phyloP scores from a whole-genome alignment of 1,140 invertebrate genomes.

The Harlomillsia oculata region DNA sequence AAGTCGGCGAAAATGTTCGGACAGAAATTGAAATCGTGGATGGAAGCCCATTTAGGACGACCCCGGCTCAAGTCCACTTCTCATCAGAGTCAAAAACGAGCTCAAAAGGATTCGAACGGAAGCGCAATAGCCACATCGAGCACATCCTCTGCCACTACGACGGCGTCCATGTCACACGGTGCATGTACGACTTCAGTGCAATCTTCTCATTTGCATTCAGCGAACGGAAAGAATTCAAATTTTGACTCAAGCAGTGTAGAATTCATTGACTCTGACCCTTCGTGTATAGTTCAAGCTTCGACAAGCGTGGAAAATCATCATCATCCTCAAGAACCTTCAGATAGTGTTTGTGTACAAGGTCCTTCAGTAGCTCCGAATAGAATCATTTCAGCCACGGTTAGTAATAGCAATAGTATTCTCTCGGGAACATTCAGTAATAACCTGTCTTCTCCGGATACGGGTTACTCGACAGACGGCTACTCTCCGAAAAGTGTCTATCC shows the following conservation, averaged over 20 bases:
- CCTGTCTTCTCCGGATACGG: slow-evolving; percentile 35
- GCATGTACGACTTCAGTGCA: neutral
- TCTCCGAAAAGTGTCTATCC: slow-evolving; percentile 34
- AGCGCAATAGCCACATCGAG: neutral
- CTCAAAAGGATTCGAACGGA: slow-evolving; percentile 2
- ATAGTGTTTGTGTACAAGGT: neutral
- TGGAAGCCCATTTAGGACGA: slow-evolving; percentile 33
- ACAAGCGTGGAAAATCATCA: neutral
- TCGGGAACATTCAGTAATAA: slow-evolving; percentile 28
- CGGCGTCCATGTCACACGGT: neutral
- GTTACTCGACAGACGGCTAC: slow-evolving; percentile 34
- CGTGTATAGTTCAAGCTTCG: neutral
- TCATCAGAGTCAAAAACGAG: slow-evolving; percentile 1
- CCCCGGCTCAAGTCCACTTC: slow-evolving; percentile 25
- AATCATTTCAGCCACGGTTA: neutral
- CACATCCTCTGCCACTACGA: neutral
- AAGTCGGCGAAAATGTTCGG: slow-evolving; percentile 28
- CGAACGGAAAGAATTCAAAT: neutral
- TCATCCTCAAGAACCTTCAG: neutral
- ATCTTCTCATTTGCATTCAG: neutral
- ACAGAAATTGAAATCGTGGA: slow-evolving; percentile 32
- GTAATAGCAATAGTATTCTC: slow-evolving; percentile 17
- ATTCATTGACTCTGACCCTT: neutral
- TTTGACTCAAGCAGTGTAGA: neutral
- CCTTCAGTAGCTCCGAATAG: neutral